These are phyloP conservation scores for Stichopus chloronotus DNA, from an alignment of 35 echinoderm and acorn worm species.

Conservation along the genomic window DNA sequence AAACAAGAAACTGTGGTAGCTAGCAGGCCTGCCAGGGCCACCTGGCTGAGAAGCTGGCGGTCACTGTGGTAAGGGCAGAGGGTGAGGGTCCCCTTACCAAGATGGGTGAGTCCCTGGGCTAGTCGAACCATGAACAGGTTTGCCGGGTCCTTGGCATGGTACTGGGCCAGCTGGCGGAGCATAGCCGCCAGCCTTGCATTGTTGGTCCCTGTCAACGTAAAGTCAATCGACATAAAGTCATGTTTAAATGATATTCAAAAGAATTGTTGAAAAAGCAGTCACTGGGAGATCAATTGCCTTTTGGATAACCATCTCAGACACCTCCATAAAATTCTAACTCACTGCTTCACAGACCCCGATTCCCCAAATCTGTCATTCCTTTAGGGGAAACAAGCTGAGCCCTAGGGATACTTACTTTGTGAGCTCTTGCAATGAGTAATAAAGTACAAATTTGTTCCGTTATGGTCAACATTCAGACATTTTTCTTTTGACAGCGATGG, in stretches of 20 bases:
- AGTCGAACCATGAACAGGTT: constrained; percentile 98
- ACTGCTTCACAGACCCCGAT: too few relatives aligned
- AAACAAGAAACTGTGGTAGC: constrained; percentile 78
- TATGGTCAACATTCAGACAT: too few relatives aligned
- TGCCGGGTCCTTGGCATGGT: constrained; percentile 92
- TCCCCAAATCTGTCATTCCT: too few relatives aligned
- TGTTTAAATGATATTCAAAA: background rate
- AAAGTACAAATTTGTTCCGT: too few relatives aligned
- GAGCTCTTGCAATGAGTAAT: too few relatives aligned
- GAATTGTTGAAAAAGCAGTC: background rate
- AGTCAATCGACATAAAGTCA: background rate
- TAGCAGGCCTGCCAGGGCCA: constrained; percentile 85
- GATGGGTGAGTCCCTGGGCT: constrained; percentile 94
- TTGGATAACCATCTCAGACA: background rate
- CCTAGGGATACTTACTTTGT: too few relatives aligned
- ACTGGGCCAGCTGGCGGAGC: constrained; percentile 96
- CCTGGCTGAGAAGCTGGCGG: constrained; percentile 89
- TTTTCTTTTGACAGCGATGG: too few relatives aligned
- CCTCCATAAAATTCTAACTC: background rate
- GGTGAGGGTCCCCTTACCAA: constrained; percentile 95
- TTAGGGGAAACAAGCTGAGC: too few relatives aligned
- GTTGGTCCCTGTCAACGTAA: constrained; percentile 78
- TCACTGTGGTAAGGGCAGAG: constrained; percentile 97
- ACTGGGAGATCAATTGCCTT: background rate
- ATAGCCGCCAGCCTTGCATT: constrained; percentile 97